Base-by-base conservation (phyloP, 1,140 invertebrate species). In the Maconellicoccus hirsutus region DNA sequence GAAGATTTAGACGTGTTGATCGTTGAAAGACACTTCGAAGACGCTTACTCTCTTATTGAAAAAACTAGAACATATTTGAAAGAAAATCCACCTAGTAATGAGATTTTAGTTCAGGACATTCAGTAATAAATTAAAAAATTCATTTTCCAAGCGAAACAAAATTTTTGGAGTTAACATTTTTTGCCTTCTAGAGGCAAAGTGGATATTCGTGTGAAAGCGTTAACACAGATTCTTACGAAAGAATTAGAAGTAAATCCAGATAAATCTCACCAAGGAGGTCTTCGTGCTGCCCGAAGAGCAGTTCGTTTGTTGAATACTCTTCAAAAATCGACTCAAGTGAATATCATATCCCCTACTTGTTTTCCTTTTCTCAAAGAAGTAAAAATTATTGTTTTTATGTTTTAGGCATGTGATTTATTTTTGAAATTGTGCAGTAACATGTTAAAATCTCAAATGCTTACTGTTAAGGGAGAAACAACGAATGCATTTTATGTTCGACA, bases 1-100 rank as follows among this genome's bases (percentile, higher is more conserved):
- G 96, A 98, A 79, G 95, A 98, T 80, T 82, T 99, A 23, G 96
- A 99, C 82, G 95, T 98, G 19, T 88, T 89, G 73, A 94, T 98
- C 75, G 96, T 96, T n/a, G 94, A 98, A 79, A 85, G 96, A 75
- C 93, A 98, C 78, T 98, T 98, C 79, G 94, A 98, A 79, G 91
- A 95, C 77, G 94, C 96, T 19, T 91, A 96, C 72, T 85, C 86
- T 72, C 81, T 97, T 8, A 86, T 98, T 70, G 86, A 92, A 74
- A 89, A 87, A 80, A 87, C 86, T 0, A 84, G 84, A 74, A 80
- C 84, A 2, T 89, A 84, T 72, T 69, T 77, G 27, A 71, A 73
- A 33, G 73, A 75, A 70, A 71, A 73, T 26, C 72, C 72, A 52
- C 66, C 70, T 12, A 14, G 19, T 33, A 70, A 72, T 69, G 74